phyloP scores from a whole-genome alignment of 35 echinoderm and acorn worm species.

The Antedon bifida region DNA sequence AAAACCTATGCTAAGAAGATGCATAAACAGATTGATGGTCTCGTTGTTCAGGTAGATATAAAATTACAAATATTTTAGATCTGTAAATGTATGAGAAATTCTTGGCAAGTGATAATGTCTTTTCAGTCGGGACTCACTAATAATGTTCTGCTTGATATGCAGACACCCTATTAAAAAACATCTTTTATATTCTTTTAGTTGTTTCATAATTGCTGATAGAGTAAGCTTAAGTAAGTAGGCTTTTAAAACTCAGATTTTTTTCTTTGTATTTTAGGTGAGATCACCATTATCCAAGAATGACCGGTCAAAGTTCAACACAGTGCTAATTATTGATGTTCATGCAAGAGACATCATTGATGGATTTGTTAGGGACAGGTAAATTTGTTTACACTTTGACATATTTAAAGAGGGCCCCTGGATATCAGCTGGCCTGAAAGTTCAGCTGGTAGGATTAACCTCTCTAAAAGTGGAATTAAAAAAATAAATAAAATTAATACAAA shows the following conservation, averaged over 20 bases:
- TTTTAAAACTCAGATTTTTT: neutral
- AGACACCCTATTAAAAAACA: too few species aligned
- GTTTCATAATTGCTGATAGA: too few species aligned
- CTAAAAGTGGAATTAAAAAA: too few species aligned
- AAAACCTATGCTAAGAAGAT: conserved; percentile 94
- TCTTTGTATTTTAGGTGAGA: conserved; percentile 44
- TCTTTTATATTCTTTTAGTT: too few species aligned
- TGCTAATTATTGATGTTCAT: conserved; percentile 99
- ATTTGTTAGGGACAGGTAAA: conserved; percentile 97
- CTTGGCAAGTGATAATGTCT: neutral
- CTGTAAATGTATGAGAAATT: neutral
- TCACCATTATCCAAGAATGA: conserved; percentile 96
- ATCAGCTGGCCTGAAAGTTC: too few species aligned
- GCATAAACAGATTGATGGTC: conserved; percentile 83
- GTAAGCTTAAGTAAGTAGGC: too few species aligned
- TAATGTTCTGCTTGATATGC: neutral
- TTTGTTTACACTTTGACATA: neutral
- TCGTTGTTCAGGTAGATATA: conserved; percentile 73
- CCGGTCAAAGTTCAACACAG: conserved; percentile 83
- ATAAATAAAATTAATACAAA: too few species aligned
- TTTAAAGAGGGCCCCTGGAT: too few species aligned
- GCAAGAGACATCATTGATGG: conserved; percentile 97
- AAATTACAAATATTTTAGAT: neutral
- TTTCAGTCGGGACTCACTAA: neutral
- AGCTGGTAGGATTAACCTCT: too few species aligned